Base-by-base conservation (phyloP, 1,140 invertebrate genomes). In the Chironomus striatipennis region DNA sequence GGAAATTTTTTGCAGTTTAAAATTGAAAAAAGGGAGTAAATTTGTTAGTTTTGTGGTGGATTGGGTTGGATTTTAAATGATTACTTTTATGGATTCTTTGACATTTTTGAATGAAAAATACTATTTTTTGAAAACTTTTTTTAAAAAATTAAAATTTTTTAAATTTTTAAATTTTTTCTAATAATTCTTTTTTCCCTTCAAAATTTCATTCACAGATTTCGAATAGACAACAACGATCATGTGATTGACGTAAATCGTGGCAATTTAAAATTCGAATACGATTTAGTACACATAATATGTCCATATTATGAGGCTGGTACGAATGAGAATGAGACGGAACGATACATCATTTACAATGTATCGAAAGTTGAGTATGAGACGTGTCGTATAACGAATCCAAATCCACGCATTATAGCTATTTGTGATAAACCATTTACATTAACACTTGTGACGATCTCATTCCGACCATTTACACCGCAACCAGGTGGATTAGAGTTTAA, bases 201-300 rank as follows among this genome's bases (percentile, higher is more conserved):
- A n/a, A n/a, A n/a, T 78, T 81, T 78, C 77, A 75, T 83, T 78
- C 24, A 34, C 85, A 97, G 95, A 89, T 97, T 97, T 86, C 90
- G 95, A 82, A 97, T 97, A 88, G 95, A 97, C 87, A 97, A 97
- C 83, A 97, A 95, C 42, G 95, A 97, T 84, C 95, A 97, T 84
- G 95, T 97, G 82, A 96, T 97, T 82, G 95, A 97, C 84, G 92
- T 97, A 76, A 97, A 97, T 86, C 93, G 95, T 84, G 93, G 93
- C 76, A 97, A 96, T 84, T 88, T 92, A 76, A 91, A 92, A 79
- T 96, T 95, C 82, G 94, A 96, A 82, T 97, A 95, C 84, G 95
- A 97, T 81, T 94, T 97, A 85, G 94, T 96, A 77, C 96, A 97
- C 81, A 94, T 97, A 81, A 95, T 97, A 80, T 97, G 95, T 87